Base-by-base conservation (phyloP, 2,888 invertebrate genomes). In the Ormyrus labotus region DNA sequence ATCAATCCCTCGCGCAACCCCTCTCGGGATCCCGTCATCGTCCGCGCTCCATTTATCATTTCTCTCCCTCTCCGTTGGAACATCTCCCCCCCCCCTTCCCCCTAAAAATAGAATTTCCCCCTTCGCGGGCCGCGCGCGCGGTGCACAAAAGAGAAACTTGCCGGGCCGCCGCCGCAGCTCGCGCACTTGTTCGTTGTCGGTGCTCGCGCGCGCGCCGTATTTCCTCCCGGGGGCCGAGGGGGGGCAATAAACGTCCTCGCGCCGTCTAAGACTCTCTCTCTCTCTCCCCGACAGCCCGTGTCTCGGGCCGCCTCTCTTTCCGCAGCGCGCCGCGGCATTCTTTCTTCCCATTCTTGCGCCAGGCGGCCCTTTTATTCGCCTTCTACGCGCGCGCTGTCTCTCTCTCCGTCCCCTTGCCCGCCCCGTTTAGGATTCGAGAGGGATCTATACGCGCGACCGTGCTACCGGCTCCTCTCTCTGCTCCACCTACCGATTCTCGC, bases 211-310 rank as follows among this genome's bases (percentile, higher is more conserved):
- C 76, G 51, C 69, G 64, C 74, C 74, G 70, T 80, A 75, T 70
- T 75, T 80, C 64, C 74, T 60, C 70, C 0, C 34, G 2, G 34
- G 34, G 34, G 34, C 47, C 53, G 57, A 13, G 51, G 58, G 50
- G 50, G 53, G 80, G 77, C 73, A 77, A 81, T 81, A 81, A 81
- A 81, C 73, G 77, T 77, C 77, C 60, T 64, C 57, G 50, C 47
- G 57, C 57, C 57, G 34, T 76, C 71, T 34, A 34, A 45, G 45
- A 61, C 63, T 74, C 63, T 70, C 57, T 67, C 47, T 61, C 51
- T 53, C 73, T 61, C 57, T 71, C 72, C 58, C 73, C 67, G 57
- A 76, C 70, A 74, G 77, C 79, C 77, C 73, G 69, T 82, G 63
- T 67, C 55, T 74, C 48, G 10, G 34, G 48, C 51, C 34, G 72